Evolutionary conservation across 2,888 invertebrate species (phyloP).

Genomic region (Volucella bombylans): DNA sequence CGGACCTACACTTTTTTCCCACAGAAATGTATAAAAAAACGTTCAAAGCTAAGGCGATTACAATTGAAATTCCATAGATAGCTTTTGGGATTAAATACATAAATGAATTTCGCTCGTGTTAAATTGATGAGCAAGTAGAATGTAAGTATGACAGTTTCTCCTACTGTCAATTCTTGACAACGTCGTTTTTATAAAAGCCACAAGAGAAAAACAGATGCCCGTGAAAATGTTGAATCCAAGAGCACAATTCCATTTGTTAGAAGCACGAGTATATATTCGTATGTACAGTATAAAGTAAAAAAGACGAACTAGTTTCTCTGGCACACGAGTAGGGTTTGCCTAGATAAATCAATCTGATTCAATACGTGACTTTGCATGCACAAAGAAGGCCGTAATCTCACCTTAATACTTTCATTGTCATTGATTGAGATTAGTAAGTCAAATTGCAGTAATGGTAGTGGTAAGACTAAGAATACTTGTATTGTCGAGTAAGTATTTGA

Average conservation of each 20-base stretch:
- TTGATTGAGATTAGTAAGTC: constrained; percentile 66
- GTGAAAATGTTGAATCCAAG: constrained; percentile 38
- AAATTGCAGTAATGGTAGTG: constrained; percentile 38
- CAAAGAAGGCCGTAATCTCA: constrained; percentile 55
- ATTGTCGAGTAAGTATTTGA: constrained; percentile 5
- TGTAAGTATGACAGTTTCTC: constrained; percentile 23
- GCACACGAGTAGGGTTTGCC: constrained; percentile 37
- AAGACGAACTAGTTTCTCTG: constrained; percentile 63
- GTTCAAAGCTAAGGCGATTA: background rate
- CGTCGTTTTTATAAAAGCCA: constrained; percentile 21
- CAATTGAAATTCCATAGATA: constrained; percentile 19
- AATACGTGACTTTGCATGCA: constrained; percentile 68
- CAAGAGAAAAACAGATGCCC: constrained; percentile 33
- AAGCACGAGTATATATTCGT: no score
- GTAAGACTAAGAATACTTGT: constrained; percentile 14
- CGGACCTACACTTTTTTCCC: constrained; percentile 15
- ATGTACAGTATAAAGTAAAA: background rate
- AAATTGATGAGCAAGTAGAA: constrained; percentile 14
- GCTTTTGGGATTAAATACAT: constrained; percentile 22
- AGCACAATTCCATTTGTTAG: constrained; percentile 20
- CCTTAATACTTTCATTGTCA: constrained; percentile 62
- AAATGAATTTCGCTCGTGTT: constrained; percentile 3
- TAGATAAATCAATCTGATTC: constrained; percentile 68
- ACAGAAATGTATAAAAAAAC: background rate
- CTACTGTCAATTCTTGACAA: constrained; percentile 1